Evolutionary conservation across 2,888 invertebrate species (phyloP).

Genomic region (Slavum lentiscoides): DNA sequence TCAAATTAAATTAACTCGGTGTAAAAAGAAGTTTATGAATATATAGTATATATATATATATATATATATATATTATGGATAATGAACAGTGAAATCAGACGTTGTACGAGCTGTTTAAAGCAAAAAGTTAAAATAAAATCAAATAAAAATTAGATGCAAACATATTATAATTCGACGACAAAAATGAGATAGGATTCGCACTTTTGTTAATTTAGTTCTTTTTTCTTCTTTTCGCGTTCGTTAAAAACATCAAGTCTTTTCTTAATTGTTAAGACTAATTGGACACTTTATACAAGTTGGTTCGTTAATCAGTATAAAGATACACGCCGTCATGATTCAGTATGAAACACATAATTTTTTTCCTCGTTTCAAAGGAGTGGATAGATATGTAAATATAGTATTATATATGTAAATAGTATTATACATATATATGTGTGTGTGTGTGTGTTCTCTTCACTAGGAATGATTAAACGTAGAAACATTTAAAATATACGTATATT

Average conservation of each 20-base stretch:
- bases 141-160: background rate
- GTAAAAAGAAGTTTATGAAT: too few species aligned
- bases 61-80: constrained; percentile 1
- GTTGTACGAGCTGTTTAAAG: constrained; percentile 32
- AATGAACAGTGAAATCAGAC: background rate
- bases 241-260: constrained; percentile 11
- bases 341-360: too few species aligned
- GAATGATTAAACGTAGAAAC: too few species aligned
- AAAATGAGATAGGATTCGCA: constrained; percentile 9
- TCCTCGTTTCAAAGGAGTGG: too few species aligned
- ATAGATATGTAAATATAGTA: too few species aligned
- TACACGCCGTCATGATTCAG: background rate
- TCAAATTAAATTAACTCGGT: too few species aligned
- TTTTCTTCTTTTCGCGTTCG: background rate
- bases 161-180: constrained; percentile 3
- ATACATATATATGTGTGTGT: too few species aligned
- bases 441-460: too few species aligned
- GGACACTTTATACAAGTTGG: constrained; percentile 1
- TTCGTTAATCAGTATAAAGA: constrained; percentile 22
- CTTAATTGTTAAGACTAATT: constrained; percentile 34
- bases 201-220: constrained; percentile 5
- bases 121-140: too few species aligned
- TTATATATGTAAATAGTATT: too few species aligned
- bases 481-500: too few species aligned
- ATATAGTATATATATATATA: too few species aligned